These are phyloP conservation scores for Gisinianus flammeolus DNA, from an alignment of 2,888 invertebrate genomes.

Conservation along the genomic window DNA sequence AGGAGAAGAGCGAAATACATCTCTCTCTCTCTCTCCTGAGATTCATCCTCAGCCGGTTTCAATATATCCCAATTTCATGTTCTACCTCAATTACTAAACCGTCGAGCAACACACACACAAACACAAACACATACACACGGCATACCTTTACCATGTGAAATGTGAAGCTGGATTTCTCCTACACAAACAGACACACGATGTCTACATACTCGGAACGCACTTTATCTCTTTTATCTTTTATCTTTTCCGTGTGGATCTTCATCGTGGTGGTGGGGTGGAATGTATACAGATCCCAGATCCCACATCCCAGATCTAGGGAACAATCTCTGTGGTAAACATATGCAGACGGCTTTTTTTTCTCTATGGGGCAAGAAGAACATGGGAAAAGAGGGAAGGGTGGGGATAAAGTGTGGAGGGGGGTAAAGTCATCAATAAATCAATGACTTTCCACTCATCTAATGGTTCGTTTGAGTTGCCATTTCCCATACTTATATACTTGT, in stretches of 20 bases:
- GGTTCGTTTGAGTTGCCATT: background rate
- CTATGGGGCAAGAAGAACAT: background rate
- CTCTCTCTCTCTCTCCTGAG: slow-evolving; percentile 21
- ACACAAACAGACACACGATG: too few species aligned
- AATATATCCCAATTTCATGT: slow-evolving; percentile 15
- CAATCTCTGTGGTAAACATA: too few species aligned
- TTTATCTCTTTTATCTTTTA: too few species aligned
- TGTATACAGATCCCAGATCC: too few species aligned
- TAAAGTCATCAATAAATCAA: slow-evolving; percentile 16
- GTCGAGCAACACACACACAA: background rate
- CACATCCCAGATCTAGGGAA: too few species aligned
- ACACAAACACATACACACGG: background rate
- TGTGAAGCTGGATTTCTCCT: background rate
- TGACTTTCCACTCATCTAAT: slow-evolving; percentile 18
- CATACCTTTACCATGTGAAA: background rate
- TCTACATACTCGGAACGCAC: too few species aligned
- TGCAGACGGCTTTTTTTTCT: background rate
- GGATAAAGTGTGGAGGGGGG: background rate
- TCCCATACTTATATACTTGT: background rate
- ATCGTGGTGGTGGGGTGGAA: too few species aligned
- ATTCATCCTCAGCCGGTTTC: background rate
- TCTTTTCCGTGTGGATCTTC: background rate
- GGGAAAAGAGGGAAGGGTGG: background rate
- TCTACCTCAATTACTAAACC: background rate
- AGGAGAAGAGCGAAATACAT: too few species aligned